A percentile compares a stretch with the other conserved stretches of the same genome.
These are phyloP conservation scores for Equus quagga DNA, from an alignment of 2,113 vertebrate species.

Conservation along the genomic window DNA sequence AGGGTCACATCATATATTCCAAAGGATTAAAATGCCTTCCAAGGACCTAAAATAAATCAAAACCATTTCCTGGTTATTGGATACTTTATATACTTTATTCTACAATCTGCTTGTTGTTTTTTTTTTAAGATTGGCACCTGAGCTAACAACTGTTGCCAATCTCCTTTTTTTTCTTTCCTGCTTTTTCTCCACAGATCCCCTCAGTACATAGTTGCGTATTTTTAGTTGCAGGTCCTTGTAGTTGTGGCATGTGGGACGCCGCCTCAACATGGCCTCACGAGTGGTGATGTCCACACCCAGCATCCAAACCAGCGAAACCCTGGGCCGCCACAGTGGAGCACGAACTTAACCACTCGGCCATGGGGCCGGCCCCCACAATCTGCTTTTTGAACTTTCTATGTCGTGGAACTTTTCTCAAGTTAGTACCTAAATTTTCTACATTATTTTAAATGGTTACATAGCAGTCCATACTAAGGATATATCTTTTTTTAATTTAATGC, in stretches of 20 bases:
- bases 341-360: no score
- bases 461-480: not conserved
- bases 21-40: constrained; percentile 21
- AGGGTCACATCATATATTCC: not conserved
- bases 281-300: no score
- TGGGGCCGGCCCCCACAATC: not conserved
- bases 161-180: no score
- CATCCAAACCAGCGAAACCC: no score
- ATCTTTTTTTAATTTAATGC: not conserved
- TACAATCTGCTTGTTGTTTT: not conserved
- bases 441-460: not conserved
- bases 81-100: not conserved
- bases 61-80: not conserved
- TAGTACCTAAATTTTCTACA: not conserved
- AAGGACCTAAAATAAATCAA: constrained; percentile 2
- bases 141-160: no score
- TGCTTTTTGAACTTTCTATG: not conserved
- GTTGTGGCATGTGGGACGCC: no score
- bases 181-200: no score
- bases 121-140: no score
- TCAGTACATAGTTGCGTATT: no score
- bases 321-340: no score
- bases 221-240: no score
- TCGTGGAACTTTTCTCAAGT: not conserved
- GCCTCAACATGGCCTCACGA: no score